Evolutionary conservation across 2,888 invertebrate species (phyloP), one percentile per base, ranked within the genome.

Genomic region (Heliconius hortense): DNA sequence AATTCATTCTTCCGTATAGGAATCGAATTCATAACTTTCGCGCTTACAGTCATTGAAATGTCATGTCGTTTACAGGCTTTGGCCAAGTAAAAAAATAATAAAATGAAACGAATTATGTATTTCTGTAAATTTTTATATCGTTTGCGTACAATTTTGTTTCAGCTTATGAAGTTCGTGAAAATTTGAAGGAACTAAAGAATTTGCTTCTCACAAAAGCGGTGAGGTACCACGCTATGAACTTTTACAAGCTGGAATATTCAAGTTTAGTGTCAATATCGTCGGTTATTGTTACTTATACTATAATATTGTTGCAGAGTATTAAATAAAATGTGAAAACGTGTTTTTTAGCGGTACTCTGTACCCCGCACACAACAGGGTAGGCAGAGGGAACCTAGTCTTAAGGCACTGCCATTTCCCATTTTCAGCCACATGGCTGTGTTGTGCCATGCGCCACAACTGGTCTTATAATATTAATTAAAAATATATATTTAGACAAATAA

Each of bases 271-370:
- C 92, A 28, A 84, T 88, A n/a, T 81, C 88, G 5, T 91, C 92
- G 1, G 86, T 87, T 1, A 88, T 89, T 10, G 88, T 88, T 28
- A 92, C 92, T 0, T 91, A 91, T 75, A 89, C 89, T 0, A 90
- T 92, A 24, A 91, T 92, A 81, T 78, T 92, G 63, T 76, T 91
- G 73, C 91, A 92, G 18, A 73, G 39, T 73, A 56, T 73, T 13
- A 67, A 73, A 59, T 73, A 56, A 73, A 31, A 8, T n/a, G 15
- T 26, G n/a, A n/a, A n/a, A n/a, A n/a, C n/a, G n/a, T n/a, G n/a
- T 8, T 53, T 18, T 53, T 53, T 10, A 53, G n/a, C 53, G 7
- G 21, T 21, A 53, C 53, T 8, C n/a, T 53, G 53, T 56, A 53
- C 5, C 53, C 53, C 53, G 10, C n/a, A 8, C 53, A 2, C 8